These are phyloP conservation scores for Neogobius melanostomus DNA, from an alignment of 2,113 vertebrate species.

Conservation along the genomic window DNA sequence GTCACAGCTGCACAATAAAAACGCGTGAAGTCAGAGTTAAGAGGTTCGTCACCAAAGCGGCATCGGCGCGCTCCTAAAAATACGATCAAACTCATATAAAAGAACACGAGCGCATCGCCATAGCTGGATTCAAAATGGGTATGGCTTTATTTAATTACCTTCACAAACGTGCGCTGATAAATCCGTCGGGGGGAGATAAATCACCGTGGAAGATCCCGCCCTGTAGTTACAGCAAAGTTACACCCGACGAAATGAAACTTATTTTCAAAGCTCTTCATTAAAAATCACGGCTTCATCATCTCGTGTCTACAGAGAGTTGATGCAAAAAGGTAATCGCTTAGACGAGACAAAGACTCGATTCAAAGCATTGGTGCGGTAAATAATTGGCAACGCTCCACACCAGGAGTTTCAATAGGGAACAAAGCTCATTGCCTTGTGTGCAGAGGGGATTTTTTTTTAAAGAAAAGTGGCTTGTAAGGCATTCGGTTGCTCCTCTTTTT, in stretches of 20 bases:
- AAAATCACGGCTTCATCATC: conserved; percentile 27
- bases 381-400: conserved; percentile 33
- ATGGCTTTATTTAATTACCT: conserved; percentile 57
- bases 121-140: conserved; percentile 44
- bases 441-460: conserved; percentile 3
- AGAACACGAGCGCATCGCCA: conserved; percentile 17
- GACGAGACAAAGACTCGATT: conserved; percentile 32
- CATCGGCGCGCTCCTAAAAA: conserved; percentile 48
- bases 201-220: conserved; percentile 32
- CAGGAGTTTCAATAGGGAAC: conserved; percentile 18
- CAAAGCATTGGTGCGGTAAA: conserved; percentile 23
- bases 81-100: conserved; percentile 45
- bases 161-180: conserved; percentile 40
- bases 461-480: not conserved
- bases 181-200: conserved; percentile 43
- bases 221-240: conserved; percentile 8
- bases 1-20: conserved; percentile 30
- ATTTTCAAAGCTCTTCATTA: conserved; percentile 18
- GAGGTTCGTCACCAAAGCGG: conserved; percentile 49
- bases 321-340: conserved; percentile 17
- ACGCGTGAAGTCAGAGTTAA: conserved; percentile 48
- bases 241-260: conserved; percentile 36
- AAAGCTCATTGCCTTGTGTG: conserved; percentile 39
- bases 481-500: too few relatives aligned
- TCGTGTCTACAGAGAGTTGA: conserved; percentile 7